Base-by-base conservation (phyloP, 1,140 invertebrate species). In the Tetragnatha versicolor region DNA sequence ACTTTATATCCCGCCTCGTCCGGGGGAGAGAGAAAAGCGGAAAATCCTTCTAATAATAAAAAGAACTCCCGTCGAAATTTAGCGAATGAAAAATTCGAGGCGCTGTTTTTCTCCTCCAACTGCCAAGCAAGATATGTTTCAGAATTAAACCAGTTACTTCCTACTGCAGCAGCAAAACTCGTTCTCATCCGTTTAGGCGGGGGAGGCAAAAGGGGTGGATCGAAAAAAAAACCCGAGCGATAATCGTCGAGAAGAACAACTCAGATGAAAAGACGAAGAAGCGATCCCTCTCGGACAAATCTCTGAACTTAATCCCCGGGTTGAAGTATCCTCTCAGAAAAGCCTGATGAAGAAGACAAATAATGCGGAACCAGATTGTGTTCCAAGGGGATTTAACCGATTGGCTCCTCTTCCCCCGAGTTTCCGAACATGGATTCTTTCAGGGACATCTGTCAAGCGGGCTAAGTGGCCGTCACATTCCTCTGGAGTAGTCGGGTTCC, bases 391-490 rank as follows among this genome's bases (percentile, higher is more conserved):
- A 77, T 66, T 77, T 77, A 77, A 77, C 70, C 55, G 29, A 39
- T 73, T 61, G 70, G 73, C 42, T 66, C 60, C n/a, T 65, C 25
- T 66, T 55, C 73, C 73, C 61, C 61, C 45, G 47, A n/a, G 73
- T 77, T 51, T 66, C 25, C 33, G 45, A 37, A 77, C 60, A 77
- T 63, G 73, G 61, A 65, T 77, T 66, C 73, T 49, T 65, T 45
- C 22, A n/a, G 25, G 22, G 61, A 53, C 73, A 77, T 77, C 61
- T 77, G 73, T 77, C 73, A 77, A 49, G 12, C 17, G 47, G 33
- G 66, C 73, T 77, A 77, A 77, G 47, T 77, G 58, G 45, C 60
- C 61, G 31, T 77, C 73, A 77, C 60, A 77, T 77, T 65, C 45
- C 61, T 37, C 31, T 45, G 72, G 49, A 63, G 58, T 22, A 29